phyloP scores from a whole-genome alignment of 2,797 vertebrate genomes.

The Pseudochirops cupreus region DNA sequence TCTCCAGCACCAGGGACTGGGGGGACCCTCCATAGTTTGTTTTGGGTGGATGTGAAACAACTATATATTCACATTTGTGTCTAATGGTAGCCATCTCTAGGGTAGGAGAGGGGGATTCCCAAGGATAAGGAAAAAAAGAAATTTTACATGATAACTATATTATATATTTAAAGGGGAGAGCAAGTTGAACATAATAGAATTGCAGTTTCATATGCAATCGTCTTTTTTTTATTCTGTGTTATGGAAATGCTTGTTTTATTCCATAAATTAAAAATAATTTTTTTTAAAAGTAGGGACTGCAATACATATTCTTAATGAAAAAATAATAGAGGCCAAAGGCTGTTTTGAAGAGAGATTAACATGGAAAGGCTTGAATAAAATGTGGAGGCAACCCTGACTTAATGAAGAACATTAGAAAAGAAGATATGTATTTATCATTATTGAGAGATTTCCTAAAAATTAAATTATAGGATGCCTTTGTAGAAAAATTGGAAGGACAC shows the following conservation, averaged over 20 bases:
- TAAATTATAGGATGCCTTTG: not conserved
- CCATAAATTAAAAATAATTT: not conserved
- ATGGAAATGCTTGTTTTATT: not conserved
- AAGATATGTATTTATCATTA: constrained; percentile 18
- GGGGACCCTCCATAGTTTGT: not conserved
- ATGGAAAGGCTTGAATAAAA: not conserved
- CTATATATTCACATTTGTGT: not conserved
- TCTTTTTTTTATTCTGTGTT: not conserved
- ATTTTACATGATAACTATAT: not conserved
- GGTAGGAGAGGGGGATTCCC: not conserved
- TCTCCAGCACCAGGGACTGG: not conserved
- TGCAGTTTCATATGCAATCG: not conserved
- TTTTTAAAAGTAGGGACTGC: not conserved
- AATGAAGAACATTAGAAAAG: not conserved
- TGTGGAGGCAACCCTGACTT: not conserved
- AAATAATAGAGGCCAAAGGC: not conserved
- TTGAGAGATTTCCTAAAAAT: constrained; percentile 39
- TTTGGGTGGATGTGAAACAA: not conserved
- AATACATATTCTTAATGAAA: constrained; percentile 4
- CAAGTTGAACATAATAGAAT: not conserved
- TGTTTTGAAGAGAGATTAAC: constrained; percentile 1
- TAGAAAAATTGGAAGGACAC: not conserved
- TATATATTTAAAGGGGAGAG: not conserved
- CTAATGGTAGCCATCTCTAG: not conserved
- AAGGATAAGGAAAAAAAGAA: not conserved